These are phyloP conservation scores for Pegea sp. DNA, from an alignment of 23 tunicate genomes.

Conservation along the genomic window DNA sequence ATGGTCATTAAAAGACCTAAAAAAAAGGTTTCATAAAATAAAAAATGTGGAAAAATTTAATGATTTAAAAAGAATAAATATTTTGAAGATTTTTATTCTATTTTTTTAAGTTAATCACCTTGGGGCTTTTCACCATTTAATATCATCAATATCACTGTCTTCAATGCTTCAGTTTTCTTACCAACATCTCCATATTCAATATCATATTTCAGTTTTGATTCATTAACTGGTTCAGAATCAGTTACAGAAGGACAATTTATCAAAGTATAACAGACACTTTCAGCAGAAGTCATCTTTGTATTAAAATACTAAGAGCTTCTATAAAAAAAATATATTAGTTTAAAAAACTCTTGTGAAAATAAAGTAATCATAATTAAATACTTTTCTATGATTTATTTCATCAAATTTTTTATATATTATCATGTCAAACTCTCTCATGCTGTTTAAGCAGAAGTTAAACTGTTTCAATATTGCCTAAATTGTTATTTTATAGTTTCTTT, in stretches of 20 bases:
- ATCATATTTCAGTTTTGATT: slow-evolving; percentile 55
- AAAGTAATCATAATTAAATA: neutral
- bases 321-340: neutral
- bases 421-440: no score
- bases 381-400: no score
- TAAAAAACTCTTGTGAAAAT: neutral
- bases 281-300: slow-evolving; percentile 88
- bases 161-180: slow-evolving; percentile 82
- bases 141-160: slow-evolving; percentile 82
- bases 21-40: slow-evolving; percentile 5
- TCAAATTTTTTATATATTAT: no score
- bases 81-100: no score
- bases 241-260: slow-evolving; percentile 76
- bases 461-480: no score
- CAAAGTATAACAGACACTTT: slow-evolving; percentile 92
- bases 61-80: neutral
- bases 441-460: no score
- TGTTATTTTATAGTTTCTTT: no score
- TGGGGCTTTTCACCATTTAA: slow-evolving; percentile 92
- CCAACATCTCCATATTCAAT: slow-evolving; percentile 91
- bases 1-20: slow-evolving; percentile 83
- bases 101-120: slow-evolving; percentile 8
- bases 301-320: neutral
- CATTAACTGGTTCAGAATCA: slow-evolving; percentile 81
- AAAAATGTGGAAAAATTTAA: neutral